phyloP scores from a whole-genome alignment of 1,140 invertebrate genomes.

The Pygmarrhopalites habei region DNA sequence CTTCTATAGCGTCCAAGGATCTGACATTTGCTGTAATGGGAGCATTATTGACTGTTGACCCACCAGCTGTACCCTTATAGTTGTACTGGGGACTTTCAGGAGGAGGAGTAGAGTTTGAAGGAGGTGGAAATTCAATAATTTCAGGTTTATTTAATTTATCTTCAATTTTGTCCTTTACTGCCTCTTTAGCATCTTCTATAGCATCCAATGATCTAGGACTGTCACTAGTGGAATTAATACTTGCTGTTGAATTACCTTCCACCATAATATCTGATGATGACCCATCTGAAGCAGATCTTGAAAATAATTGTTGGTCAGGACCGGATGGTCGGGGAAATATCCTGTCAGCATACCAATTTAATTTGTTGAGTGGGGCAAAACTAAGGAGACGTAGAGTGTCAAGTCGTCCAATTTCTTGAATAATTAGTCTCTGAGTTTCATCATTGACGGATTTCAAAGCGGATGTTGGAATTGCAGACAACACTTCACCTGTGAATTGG shows the following conservation, averaged over 20 bases:
- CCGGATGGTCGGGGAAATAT: constrained; percentile 4
- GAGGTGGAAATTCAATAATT: too few species aligned
- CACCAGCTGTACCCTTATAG: too few species aligned
- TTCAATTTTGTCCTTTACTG: too few species aligned
- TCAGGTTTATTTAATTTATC: too few species aligned
- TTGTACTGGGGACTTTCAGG: too few species aligned
- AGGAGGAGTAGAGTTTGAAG: too few species aligned
- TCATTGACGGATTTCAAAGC: constrained; percentile 13
- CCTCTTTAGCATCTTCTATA: not conserved
- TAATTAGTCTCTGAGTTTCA: constrained; percentile 9
- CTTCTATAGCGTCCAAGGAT: too few species aligned
- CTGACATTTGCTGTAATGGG: too few species aligned
- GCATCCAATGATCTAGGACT: too few species aligned
- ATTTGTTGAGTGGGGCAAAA: constrained; percentile 11
- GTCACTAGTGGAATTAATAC: not conserved
- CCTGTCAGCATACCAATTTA: constrained; percentile 26
- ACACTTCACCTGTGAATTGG: constrained; percentile 29
- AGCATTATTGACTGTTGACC: too few species aligned
- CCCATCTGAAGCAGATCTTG: not conserved
- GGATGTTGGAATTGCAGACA: constrained; percentile 23
- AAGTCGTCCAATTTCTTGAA: constrained; percentile 33
- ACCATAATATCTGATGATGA: not conserved
- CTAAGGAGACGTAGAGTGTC: constrained; percentile 25
- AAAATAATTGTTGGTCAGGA: not conserved
- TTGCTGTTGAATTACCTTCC: not conserved